Evolutionary conservation across 1,140 invertebrate species (phyloP).

Genomic region (Lasioglossum albipes): DNA sequence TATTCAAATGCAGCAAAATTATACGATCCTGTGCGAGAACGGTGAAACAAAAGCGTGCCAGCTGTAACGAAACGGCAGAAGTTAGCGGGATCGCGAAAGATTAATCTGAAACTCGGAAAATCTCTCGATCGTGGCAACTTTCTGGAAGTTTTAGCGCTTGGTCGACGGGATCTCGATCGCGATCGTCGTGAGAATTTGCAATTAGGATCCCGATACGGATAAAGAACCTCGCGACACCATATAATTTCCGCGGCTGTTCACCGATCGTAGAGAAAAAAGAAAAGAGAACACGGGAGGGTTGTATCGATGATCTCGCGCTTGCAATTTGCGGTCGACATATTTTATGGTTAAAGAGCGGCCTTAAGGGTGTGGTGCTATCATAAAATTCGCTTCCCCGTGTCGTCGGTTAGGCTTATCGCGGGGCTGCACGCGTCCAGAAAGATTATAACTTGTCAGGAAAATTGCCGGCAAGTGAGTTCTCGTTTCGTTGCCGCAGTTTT

Average conservation of each 20-base stretch:
- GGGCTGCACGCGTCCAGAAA: neutral
- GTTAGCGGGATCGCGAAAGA: no score
- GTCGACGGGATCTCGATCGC: neutral
- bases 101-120: no score
- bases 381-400: slow-evolving; percentile 2
- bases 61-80: no score
- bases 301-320: neutral
- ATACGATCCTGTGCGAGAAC: no score
- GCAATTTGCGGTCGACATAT: neutral
- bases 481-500: slow-evolving; percentile 6
- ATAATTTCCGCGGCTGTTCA: neutral
- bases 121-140: neutral
- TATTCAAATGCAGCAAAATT: no score
- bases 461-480: neutral
- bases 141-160: neutral
- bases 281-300: neutral
- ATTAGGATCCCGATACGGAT: neutral
- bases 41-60: no score
- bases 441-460: slow-evolving; percentile 16
- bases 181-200: neutral
- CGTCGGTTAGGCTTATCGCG: slow-evolving; percentile 23
- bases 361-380: neutral
- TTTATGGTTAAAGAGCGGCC: neutral
- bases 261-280: neutral
- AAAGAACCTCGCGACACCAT: neutral